These are phyloP conservation scores for Heliconius hewitsoni DNA, from an alignment of 1,140 invertebrate species.

Conservation along the genomic window DNA sequence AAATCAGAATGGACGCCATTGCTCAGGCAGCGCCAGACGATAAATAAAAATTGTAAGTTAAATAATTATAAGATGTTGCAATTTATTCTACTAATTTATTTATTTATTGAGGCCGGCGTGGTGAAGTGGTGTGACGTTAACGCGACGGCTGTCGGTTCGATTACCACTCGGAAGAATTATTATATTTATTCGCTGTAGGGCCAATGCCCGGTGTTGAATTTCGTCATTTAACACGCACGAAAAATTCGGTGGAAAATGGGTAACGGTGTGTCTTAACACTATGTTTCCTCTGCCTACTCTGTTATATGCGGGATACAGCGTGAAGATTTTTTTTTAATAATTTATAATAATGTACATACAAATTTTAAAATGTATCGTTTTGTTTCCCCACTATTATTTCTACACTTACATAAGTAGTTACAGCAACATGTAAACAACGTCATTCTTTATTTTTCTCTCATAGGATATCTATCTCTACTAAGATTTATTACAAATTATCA, in stretches of 20 bases:
- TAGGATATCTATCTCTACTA: background rate
- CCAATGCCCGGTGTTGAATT: no score
- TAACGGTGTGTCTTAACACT: no score
- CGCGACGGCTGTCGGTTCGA: no score
- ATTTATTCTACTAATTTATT: background rate
- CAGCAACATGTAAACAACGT: background rate
- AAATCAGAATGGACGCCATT: slow-evolving; percentile 35
- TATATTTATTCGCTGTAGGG: no score
- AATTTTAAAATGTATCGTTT: background rate
- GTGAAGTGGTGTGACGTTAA: no score
- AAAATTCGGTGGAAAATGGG: no score
- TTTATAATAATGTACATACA: background rate
- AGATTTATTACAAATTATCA: background rate
- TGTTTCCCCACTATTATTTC: background rate
- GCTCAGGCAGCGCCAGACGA: background rate
- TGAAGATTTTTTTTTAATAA: background rate
- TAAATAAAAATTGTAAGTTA: background rate
- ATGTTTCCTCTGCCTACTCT: no score
- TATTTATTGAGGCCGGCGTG: no score
- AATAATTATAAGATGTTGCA: background rate
- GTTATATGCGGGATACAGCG: no score
- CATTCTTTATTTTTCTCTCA: background rate
- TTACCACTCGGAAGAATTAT: no score
- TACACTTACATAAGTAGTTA: background rate
- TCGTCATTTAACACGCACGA: no score